A percentile compares a stretch with the other conserved stretches of the same genome.
Evolutionary conservation across 2,888 invertebrate species (phyloP).

Genomic region (Spodoptera picta): DNA sequence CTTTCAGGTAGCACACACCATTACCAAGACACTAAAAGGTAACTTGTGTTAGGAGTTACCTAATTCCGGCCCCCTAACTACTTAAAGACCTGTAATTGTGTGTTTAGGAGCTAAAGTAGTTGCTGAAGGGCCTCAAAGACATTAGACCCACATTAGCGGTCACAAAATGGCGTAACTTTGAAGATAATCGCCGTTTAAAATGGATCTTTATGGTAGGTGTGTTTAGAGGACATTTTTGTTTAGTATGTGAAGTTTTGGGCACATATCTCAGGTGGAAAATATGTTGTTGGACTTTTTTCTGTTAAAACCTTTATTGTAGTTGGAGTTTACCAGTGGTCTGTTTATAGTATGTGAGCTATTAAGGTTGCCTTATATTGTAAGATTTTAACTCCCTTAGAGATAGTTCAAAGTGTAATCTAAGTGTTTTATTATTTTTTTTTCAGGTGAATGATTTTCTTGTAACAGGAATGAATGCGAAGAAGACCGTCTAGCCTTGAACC

Average conservation of each 20-base stretch:
- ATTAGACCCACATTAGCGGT: conserved; percentile 23
- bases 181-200: conserved; percentile 19
- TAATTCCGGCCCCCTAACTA: conserved; percentile 1
- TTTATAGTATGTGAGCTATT: too few relatives aligned
- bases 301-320: too few relatives aligned
- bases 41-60: neutral
- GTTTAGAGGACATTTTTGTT: neutral
- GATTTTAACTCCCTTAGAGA: too few relatives aligned
- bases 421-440: too few relatives aligned
- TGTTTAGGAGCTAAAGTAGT: conserved; percentile 15
- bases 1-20: neutral
- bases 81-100: conserved; percentile 10
- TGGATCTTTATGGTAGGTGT: conserved; percentile 1
- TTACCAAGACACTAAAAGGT: conserved; percentile 9
- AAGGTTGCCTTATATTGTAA: too few relatives aligned
- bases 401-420: too few relatives aligned
- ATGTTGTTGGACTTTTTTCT: too few relatives aligned
- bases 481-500: too few relatives aligned
- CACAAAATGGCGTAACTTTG: conserved; percentile 21
- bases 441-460: too few relatives aligned
- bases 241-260: neutral
- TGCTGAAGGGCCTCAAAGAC: conserved; percentile 13
- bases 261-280: neutral
- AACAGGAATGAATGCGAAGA: too few relatives aligned
- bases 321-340: too few relatives aligned